phyloP scores from a whole-genome alignment of 64 coral and sea anemone genomes.

The Pocillopora damicornis region DNA sequence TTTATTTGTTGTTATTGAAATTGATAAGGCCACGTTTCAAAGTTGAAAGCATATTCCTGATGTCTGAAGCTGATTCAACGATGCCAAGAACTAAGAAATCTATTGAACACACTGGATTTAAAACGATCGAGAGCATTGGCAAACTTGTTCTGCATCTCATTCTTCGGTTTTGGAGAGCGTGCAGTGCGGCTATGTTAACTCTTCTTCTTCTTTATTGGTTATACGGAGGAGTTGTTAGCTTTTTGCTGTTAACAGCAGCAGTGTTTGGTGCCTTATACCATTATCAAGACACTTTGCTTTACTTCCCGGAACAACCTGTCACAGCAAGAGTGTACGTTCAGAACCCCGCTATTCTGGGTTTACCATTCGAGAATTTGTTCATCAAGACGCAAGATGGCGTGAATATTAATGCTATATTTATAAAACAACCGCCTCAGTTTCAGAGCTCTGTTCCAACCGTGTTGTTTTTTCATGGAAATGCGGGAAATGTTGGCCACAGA shows the following conservation, averaged over 20 bases:
- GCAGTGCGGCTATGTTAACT: constrained; percentile 89
- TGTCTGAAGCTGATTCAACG: constrained; percentile 46
- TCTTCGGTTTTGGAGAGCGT: constrained; percentile 84
- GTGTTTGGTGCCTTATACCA: constrained; percentile 89
- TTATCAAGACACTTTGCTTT: constrained; percentile 95
- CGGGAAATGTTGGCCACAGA: constrained; percentile 93
- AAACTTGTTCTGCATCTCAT: constrained; percentile 82
- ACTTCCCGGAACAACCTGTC: constrained; percentile 94
- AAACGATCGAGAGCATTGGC: constrained; percentile 93
- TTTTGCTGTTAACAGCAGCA: constrained; percentile 86
- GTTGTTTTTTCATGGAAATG: constrained; percentile 95
- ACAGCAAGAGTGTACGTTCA: constrained; percentile 93
- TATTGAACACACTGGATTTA: constrained; percentile 88
- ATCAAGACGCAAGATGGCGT: constrained; percentile 91
- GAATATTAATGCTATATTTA: constrained; percentile 86
- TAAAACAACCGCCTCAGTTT: constrained; percentile 79
- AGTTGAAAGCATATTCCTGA: constrained; percentile 8
- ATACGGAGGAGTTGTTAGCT: constrained; percentile 94
- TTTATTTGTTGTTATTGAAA: no score
- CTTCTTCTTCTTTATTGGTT: constrained; percentile 90
- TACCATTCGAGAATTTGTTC: constrained; percentile 92
- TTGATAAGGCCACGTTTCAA: no score
- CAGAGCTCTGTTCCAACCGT: constrained; percentile 82
- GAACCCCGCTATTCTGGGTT: constrained; percentile 81
- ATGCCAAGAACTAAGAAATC: constrained; percentile 76